These are phyloP conservation scores for Pterophyllum scalare DNA, from an alignment of 2,113 vertebrate species.

Conservation along the genomic window DNA sequence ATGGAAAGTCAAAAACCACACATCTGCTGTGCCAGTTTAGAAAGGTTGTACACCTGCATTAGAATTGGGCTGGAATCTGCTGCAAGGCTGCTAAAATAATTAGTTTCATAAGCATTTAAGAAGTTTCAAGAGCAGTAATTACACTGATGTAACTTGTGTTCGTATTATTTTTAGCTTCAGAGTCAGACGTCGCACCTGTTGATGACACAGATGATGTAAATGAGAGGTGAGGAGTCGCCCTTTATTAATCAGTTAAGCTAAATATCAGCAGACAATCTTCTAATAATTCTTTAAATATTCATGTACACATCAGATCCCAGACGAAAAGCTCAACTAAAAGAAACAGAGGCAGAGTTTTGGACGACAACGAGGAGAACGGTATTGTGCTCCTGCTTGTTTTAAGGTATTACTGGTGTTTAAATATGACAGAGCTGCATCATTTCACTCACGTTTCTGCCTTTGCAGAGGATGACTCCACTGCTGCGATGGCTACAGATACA, in stretches of 20 bases:
- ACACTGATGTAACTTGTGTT: neutral
- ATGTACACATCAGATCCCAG: slow-evolving; percentile 45
- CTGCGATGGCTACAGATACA: slow-evolving; percentile 13
- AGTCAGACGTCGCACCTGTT: slow-evolving; percentile 19
- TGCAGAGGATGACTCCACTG: slow-evolving; percentile 34
- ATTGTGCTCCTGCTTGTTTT: slow-evolving; percentile 6
- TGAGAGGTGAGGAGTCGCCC: slow-evolving; percentile 49
- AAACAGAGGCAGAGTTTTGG: slow-evolving; percentile 77
- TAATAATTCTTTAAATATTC: neutral
- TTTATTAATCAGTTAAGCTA: neutral
- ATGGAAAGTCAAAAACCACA: neutral
- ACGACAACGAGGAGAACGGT: slow-evolving; percentile 77
- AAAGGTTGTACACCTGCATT: neutral
- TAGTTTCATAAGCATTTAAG: neutral
- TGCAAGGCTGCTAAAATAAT: neutral
- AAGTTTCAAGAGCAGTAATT: neutral
- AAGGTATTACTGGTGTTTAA: neutral
- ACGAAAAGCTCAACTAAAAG: slow-evolving; percentile 73
- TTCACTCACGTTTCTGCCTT: neutral
- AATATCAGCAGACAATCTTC: neutral
- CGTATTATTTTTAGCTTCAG: slow-evolving; percentile 17
- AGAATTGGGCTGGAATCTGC: neutral
- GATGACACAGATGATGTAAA: slow-evolving; percentile 29
- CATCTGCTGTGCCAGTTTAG: neutral
- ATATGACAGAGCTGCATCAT: neutral